Percentiles rank a stretch among this genome's conserved stretches.
Evolutionary conservation across 2,797 vertebrate genomes (phyloP).

Genomic region (Pipistrellus kuhlii): DNA sequence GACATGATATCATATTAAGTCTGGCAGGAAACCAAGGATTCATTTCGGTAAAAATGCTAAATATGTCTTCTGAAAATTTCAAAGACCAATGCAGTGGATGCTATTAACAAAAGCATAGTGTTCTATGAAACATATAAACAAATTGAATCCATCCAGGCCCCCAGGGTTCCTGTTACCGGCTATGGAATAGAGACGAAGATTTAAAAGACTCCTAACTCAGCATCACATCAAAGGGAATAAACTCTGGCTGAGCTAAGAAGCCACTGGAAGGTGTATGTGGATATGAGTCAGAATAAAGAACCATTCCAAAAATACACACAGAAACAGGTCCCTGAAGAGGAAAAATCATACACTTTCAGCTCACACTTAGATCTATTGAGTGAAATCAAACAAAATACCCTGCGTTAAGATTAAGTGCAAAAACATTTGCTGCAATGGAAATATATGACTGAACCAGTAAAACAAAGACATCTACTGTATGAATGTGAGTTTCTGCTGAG

Average conservation of each 20-base stretch:
- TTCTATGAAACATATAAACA: not conserved
- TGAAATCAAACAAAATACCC: constrained; percentile 59
- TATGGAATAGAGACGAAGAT: constrained; percentile 21
- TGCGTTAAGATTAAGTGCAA: not conserved
- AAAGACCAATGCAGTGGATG: not conserved
- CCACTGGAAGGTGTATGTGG: constrained; percentile 3
- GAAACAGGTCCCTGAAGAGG: constrained; percentile 21
- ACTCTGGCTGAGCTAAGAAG: constrained; percentile 43
- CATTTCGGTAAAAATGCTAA: constrained; percentile 29
- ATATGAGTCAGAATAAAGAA: constrained; percentile 63
- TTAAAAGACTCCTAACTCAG: constrained; percentile 43
- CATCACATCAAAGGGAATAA: constrained; percentile 44
- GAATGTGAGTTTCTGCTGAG: not conserved
- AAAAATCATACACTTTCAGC: constrained; percentile 41
- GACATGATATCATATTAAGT: not conserved
- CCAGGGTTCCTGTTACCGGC: not conserved
- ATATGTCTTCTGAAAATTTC: not conserved
- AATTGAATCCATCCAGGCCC: not conserved
- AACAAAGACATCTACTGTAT: not conserved
- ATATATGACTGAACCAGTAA: not conserved
- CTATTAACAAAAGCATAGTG: not conserved
- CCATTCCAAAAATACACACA: constrained; percentile 67
- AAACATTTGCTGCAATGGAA: not conserved
- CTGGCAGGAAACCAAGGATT: constrained; percentile 35
- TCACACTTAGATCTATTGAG: not conserved